These are phyloP conservation scores for Xiphophorus maculatus DNA, from an alignment of 2,113 vertebrate genomes.

Conservation along the genomic window DNA sequence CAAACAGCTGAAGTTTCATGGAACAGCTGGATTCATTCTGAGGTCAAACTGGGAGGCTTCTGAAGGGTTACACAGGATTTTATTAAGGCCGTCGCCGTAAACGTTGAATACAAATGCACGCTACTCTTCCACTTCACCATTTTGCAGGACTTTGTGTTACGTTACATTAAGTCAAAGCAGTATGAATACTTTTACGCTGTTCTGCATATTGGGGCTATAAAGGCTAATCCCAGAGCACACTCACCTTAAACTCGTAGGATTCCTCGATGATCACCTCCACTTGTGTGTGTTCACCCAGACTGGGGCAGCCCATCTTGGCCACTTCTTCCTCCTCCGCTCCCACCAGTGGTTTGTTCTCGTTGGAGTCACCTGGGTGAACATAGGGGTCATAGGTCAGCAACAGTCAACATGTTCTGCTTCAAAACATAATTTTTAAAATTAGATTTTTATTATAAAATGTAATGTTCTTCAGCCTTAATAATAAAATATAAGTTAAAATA, in stretches of 20 bases:
- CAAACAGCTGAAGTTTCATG: too few relatives aligned
- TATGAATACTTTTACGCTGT: neutral
- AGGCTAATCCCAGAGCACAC: neutral
- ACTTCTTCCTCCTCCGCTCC: constrained; percentile 81
- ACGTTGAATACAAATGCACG: too few relatives aligned
- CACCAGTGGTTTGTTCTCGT: constrained; percentile 79
- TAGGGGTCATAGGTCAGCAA: neutral
- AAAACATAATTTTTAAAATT: too few relatives aligned
- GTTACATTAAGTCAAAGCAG: neutral
- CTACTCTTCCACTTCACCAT: neutral
- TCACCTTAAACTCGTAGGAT: constrained; percentile 85
- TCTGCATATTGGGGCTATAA: too few relatives aligned
- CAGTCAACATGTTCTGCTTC: too few relatives aligned
- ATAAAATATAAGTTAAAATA: too few relatives aligned
- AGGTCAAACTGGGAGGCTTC: too few relatives aligned
- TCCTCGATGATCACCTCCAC: constrained; percentile 83
- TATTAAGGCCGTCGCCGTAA: too few relatives aligned
- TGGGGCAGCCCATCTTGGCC: constrained; percentile 83
- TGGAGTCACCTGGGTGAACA: constrained; percentile 76
- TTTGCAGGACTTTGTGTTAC: neutral
- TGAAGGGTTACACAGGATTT: too few relatives aligned
- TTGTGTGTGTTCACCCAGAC: constrained; percentile 80
- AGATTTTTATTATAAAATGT: too few relatives aligned
- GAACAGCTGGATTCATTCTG: too few relatives aligned
- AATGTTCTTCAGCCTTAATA: too few relatives aligned